phyloP scores from a whole-genome alignment of 2,888 invertebrate species.

The Pollenia angustigena region DNA sequence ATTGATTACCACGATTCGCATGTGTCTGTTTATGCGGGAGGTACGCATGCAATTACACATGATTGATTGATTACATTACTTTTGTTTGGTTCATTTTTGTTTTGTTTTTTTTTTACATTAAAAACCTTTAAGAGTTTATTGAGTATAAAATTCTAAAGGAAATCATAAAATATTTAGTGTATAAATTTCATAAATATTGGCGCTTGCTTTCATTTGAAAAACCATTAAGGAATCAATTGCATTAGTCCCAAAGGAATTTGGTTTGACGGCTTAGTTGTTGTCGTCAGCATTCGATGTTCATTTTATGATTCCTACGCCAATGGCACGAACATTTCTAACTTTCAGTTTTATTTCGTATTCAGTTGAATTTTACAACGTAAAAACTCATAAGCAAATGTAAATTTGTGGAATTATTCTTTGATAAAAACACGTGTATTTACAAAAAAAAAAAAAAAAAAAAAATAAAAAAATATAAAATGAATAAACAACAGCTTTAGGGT shows the following conservation, averaged over 20 bases:
- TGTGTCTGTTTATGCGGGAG: not conserved
- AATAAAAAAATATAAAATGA: no score
- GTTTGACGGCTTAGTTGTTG: not conserved
- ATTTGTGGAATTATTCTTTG: not conserved
- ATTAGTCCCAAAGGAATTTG: constrained; percentile 35
- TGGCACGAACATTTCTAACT: not conserved
- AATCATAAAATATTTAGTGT: constrained; percentile 47
- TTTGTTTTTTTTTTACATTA: constrained; percentile 37
- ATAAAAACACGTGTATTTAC: not conserved
- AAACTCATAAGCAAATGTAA: not conserved
- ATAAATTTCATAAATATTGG: not conserved
- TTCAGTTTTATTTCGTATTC: not conserved
- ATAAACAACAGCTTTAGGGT: not conserved
- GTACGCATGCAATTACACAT: constrained; percentile 2
- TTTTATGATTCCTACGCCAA: constrained; percentile 10
- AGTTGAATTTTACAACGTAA: not conserved
- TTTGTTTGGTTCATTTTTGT: constrained; percentile 17
- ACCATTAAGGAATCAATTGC: constrained; percentile 36
- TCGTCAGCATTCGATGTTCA: constrained; percentile 1
- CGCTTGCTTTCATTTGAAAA: constrained; percentile 26
- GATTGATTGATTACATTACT: constrained; percentile 12
- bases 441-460: not conserved
- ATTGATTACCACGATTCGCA: not conserved
- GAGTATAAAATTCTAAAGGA: constrained; percentile 26
- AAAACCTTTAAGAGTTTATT: constrained; percentile 19